Evolutionary conservation across 1,140 invertebrate genomes (phyloP), one percentile per base, ranked within the genome.

Genomic region (Drosophila truncata): DNA sequence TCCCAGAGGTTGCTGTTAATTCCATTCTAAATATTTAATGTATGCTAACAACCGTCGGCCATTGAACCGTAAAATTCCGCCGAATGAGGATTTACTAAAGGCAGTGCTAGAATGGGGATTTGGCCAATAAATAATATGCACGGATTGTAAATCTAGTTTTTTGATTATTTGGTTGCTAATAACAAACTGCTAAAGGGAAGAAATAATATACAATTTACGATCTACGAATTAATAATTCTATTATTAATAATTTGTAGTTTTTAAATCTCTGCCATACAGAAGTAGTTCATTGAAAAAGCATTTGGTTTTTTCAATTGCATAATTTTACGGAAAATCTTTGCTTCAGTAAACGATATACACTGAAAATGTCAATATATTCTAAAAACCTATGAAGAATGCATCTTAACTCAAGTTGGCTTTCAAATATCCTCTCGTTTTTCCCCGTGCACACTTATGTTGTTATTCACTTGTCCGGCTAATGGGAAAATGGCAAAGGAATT

Each of bases 401-500:
- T 27, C 14, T 2, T 7, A n/a, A 25, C 9, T 25, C 0, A 16
- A 5, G 25, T 14, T 33, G 23, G 11, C 3, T 4, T 35, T 13
- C 11, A 3, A 9, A 11, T 7, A 33, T 23, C 29, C 1, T 2
- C 1, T n/a, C 8, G 29, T 27, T 44, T 42, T 20, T n/a, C 7
- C 27, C 11, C 5, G n/a, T 37, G 46, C 13, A 55, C 35, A 20
- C 31, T 57, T 65, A 47, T 57, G 25, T 59, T 60, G 16, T 70
- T 57, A 23, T 78, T 66, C 42, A 13, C 46, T 25, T 37, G 23
- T 37, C 46, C 23, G 50, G 42, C 33, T 42, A 62, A 47, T 62
- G 57, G 57, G 27, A 2, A 37, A 72, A 63, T 72, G 47, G n/a
- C 25, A 72, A 59, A 55, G 10, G 27, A 64, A 49, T 59, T 37